These are phyloP conservation scores for Seriola quinqueradiata DNA, from an alignment of 2,113 vertebrate genomes.

Conservation along the genomic window DNA sequence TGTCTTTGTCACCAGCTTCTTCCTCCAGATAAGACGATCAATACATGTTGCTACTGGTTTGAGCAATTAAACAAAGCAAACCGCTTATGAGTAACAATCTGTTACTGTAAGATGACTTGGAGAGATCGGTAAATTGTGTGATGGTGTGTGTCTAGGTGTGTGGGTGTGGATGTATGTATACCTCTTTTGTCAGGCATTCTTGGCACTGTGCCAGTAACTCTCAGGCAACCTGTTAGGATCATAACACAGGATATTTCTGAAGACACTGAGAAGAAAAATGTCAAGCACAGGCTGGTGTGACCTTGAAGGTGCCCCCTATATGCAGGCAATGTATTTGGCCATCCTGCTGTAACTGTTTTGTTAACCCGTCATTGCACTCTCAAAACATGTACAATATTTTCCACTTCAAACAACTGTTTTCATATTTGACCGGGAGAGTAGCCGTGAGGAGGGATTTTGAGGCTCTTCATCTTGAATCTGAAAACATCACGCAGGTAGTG, in stretches of 20 bases:
- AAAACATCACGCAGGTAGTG: conserved; percentile 29
- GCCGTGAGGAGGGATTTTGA: background rate
- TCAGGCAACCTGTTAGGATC: background rate
- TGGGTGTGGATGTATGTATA: background rate
- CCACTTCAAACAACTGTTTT: conserved; percentile 13
- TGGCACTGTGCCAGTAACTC: background rate
- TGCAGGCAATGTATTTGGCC: background rate
- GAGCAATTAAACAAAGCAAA: background rate
- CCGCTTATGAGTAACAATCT: background rate
- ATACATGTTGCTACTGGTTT: background rate
- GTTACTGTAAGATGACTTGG: background rate
- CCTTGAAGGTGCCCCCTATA: background rate
- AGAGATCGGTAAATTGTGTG: background rate
- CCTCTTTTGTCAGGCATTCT: background rate
- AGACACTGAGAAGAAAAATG: background rate
- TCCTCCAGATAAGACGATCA: background rate
- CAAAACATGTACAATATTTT: conserved; percentile 8
- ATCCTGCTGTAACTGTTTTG: conserved; percentile 6
- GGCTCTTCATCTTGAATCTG: conserved; percentile 16
- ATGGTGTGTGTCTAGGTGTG: conserved; percentile 7
- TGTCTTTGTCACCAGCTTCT: background rate
- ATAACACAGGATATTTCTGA: background rate
- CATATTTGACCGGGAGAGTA: background rate
- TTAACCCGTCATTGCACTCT: conserved; percentile 23
- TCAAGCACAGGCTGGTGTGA: background rate